A percentile compares a stretch with the other conserved stretches of the same genome.
Evolutionary conservation across 2,797 vertebrate genomes (phyloP).

Genomic region (Ptychadena robeensis): DNA sequence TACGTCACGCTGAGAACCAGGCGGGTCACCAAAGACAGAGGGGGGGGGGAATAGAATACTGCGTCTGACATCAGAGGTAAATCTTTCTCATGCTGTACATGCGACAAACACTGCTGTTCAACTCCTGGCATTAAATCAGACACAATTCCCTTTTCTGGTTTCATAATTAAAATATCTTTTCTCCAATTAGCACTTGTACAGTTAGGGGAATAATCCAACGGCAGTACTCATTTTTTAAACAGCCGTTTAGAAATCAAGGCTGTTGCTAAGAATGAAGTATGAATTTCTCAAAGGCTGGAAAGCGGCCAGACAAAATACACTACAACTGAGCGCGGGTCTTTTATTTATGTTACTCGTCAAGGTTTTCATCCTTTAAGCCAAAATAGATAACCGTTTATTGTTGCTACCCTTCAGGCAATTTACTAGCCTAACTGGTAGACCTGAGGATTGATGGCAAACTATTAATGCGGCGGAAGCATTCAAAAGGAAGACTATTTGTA

Average conservation of each 20-base stretch:
- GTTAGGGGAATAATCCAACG: constrained; percentile 59
- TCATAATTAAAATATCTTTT: constrained; percentile 62
- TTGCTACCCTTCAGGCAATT: not conserved
- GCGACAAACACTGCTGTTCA: constrained; percentile 5
- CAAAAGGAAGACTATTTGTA: no score
- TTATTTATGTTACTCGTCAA: constrained; percentile 39
- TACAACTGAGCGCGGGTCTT: constrained; percentile 16
- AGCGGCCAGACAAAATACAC: constrained; percentile 26
- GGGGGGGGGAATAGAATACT: not conserved
- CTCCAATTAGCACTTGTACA: constrained; percentile 55
- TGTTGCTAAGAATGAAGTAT: constrained; percentile 52
- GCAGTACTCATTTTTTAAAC: constrained; percentile 56
- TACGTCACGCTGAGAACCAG: constrained; percentile 29
- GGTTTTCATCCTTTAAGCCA: constrained; percentile 10
- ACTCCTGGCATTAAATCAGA: constrained; percentile 56
- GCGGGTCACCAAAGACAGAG: not conserved
- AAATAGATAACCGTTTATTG: constrained; percentile 20
- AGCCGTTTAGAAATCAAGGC: constrained; percentile 57
- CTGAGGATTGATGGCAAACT: not conserved
- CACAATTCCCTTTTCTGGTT: constrained; percentile 55
- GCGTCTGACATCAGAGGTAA: constrained; percentile 29
- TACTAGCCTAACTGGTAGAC: not conserved
- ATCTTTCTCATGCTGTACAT: not conserved
- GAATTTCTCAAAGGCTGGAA: constrained; percentile 45
- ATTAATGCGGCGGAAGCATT: no score